phyloP scores from a whole-genome alignment of 2,113 vertebrate genomes.

The Callaeas wilsoni region DNA sequence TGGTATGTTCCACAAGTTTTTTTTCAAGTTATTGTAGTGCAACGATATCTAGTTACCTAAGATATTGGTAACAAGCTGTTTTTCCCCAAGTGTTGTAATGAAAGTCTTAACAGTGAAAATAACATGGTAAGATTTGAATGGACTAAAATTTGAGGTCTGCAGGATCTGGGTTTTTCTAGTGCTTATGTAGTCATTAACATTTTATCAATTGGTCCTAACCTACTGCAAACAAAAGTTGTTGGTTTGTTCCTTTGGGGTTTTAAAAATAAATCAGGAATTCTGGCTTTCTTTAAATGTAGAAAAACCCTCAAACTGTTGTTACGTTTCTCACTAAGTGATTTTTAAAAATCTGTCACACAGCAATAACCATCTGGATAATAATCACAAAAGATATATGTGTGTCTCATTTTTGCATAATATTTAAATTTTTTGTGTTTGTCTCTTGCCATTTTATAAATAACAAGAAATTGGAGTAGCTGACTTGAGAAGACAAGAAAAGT shows the following conservation, averaged over 20 bases:
- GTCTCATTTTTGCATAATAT: neutral
- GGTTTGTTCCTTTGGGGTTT: neutral
- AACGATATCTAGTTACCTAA: neutral
- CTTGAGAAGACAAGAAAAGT: neutral
- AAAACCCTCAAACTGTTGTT: neutral
- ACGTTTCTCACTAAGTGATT: neutral
- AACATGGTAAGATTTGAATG: neutral
- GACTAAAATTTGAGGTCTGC: neutral
- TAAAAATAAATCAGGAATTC: neutral
- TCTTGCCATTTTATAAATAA: neutral
- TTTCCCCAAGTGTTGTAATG: neutral
- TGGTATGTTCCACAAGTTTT: constrained; percentile 73
- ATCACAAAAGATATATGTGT: neutral
- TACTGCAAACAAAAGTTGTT: neutral
- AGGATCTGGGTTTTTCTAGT: neutral
- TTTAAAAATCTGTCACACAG: neutral
- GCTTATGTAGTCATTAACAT: neutral
- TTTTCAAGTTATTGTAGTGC: neutral
- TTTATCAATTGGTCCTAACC: neutral
- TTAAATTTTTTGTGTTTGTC: neutral
- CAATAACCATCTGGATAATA: neutral
- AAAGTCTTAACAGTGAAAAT: neutral
- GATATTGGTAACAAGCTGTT: neutral
- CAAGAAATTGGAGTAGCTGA: neutral
- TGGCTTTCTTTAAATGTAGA: neutral